Evolutionary conservation across 1,140 invertebrate species (phyloP).

Genomic region (Cherax quadricarinatus): DNA sequence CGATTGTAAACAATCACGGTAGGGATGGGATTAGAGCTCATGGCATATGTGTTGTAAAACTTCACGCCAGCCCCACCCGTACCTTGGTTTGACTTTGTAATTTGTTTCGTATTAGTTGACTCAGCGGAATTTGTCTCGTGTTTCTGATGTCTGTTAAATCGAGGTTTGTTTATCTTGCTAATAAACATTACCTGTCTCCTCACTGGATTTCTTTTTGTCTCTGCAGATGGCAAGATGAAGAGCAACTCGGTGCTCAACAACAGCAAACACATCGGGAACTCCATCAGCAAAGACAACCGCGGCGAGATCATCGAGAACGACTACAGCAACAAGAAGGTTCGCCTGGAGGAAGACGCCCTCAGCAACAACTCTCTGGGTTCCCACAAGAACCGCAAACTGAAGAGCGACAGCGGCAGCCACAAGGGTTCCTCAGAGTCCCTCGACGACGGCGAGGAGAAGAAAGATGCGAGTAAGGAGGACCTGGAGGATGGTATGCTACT

Average conservation of each 20-base stretch:
- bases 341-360: conserved; percentile 79
- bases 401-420: conserved; percentile 87
- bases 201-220: not conserved
- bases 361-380: conserved; percentile 95
- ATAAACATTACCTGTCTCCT: no score
- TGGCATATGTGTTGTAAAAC: no score
- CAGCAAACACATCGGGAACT: conserved; percentile 73
- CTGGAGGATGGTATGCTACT: conserved; percentile 78
- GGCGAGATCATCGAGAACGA: conserved; percentile 72
- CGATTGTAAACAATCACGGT: no score
- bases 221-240: conserved; percentile 72
- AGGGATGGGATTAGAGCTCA: no score
- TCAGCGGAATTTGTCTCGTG: no score
- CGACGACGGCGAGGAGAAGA: conserved; percentile 88
- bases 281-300: conserved; percentile 72
- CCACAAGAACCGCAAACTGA: conserved; percentile 91
- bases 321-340: conserved; percentile 73
- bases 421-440: conserved; percentile 82
- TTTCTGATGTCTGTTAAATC: no score
- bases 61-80: no score
- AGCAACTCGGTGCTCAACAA: conserved; percentile 68
- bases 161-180: no score
- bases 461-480: conserved; percentile 93
- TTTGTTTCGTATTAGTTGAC: no score
- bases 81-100: no score